Base-by-base conservation (phyloP, 2,888 invertebrate species). In the Philopedon plagiatum region DNA sequence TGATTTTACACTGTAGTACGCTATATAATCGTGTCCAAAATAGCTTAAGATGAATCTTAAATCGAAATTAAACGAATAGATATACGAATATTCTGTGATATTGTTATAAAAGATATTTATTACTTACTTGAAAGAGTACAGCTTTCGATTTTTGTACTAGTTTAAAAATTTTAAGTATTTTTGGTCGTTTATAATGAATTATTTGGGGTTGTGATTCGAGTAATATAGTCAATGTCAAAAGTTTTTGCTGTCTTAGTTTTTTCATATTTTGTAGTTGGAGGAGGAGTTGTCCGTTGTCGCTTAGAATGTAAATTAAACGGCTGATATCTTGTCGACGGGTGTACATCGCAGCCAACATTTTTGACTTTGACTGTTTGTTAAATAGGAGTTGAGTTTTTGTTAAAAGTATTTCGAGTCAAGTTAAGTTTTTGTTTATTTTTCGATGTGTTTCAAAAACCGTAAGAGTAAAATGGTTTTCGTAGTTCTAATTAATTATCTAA, bases 51-150 rank as follows among this genome's bases (percentile, higher is more conserved):
- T n/a, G n/a, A n/a, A 44, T 44, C 19, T 2, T 44, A 18, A 19
- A 44, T 18, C 29, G 29, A 54, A 54, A 18, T 2, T 54, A n/a
- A 54, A 29, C 29, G 51, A 54, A 54, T 18, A 63, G n/a, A 62
- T 62, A 49, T 63, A 63, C 63, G 51, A 51, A 49, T 57, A 60
- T 49, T 34, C 67, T 67, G 67, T 67, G 67, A 67, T 67, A 67
- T 66, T 41, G 13, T 13, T 21, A 29, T 4, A 23, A 57, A 41
- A 21, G 19, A 32, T 29, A 46, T 19, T 44, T 26, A 26, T 9
- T 29, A 54, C 15, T 54, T 23, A 46, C 61, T 18, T 61, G 5
- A 61, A 46, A 44, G 46, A 61, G 19, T 44, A 29, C 29, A 51
- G 15, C 29, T 54, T 8, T 54, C 29, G 51, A 18, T 29, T 54